Base-by-base conservation (phyloP, 2,888 invertebrate genomes). In the Eucera pruinosa region DNA sequence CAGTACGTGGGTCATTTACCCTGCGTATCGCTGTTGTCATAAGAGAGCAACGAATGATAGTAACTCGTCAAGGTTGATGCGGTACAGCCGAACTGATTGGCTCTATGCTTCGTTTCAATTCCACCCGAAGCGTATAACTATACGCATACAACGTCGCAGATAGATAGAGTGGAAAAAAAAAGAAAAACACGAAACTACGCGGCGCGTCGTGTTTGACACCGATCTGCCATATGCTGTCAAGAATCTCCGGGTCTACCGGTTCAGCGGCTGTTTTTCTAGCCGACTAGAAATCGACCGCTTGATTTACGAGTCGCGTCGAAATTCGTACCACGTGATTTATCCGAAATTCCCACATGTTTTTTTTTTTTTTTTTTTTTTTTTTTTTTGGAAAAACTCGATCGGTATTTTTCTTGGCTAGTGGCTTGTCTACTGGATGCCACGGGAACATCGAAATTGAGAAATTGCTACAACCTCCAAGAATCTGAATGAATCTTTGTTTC, bases 191-290 rank as follows among this genome's bases (percentile, higher is more conserved):
- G 1, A 18, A 23, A 20, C 20, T 33, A 25, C 11, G 4, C 1
- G 11, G 2, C 15, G 15, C 57, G 33, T 36, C 45, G 9, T 2
- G 20, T 41, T 41, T 47, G 58, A 72, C 65, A n/a, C 0, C 3
- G 23, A 41, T 25, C 45, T 65, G 64, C 39, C 64, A 48, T 52
- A 23, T 15, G 2, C 54, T 60, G 73, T 75, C 73, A 54, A 27
- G 23, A 41, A 41, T 25, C 25, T 33, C 27, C 15, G n/a, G 2
- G 13, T 11, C 69, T 73, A 54, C 54, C 33, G 2, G 54, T 54
- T 39, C 18, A 13, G 39, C 15, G n/a, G 5, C 7, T 75, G 54
- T 55, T 70, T 61, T 65, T 72, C 58, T 73, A 65, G 33, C 20
- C 2, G 11, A 13, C 50, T 20, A 74, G 43, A 71, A 71, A 47